phyloP scores from a whole-genome alignment of 37 sponge, comb jelly and placozoan species.

The Agelas oroides region DNA sequence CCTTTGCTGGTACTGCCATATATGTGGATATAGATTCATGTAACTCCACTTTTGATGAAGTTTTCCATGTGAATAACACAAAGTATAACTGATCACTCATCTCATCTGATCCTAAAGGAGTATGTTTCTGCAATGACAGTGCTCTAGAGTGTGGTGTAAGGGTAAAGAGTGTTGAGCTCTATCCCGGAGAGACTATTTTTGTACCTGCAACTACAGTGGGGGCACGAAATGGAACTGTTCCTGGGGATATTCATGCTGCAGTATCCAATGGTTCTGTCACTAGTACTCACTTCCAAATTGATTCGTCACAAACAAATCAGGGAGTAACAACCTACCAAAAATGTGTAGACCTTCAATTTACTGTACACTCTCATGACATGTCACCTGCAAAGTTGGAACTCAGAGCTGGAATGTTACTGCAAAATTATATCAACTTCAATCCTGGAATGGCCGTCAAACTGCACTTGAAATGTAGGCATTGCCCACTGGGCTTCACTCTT shows the following conservation, averaged over 20 bases:
- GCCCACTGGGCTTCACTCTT: conserved; percentile 1
- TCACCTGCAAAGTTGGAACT: neutral
- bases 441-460: neutral
- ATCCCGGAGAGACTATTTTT: conserved; percentile 7
- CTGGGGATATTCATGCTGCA: neutral
- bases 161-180: neutral
- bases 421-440: neutral
- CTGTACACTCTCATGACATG: neutral
- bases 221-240: neutral
- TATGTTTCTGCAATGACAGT: conserved; percentile 16
- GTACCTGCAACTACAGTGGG: conserved; percentile 17
- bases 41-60: neutral
- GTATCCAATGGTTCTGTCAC: neutral
- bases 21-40: neutral
- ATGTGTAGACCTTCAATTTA: neutral
- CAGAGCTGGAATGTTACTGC: neutral
- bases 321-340: neutral
- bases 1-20: neutral
- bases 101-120: conserved; percentile 26
- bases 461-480: neutral
- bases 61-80: neutral
- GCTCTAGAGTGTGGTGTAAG: neutral
- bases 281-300: no score
- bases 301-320: no score
- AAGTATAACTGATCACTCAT: neutral